phyloP scores from a whole-genome alignment of 1,140 invertebrate genomes.

The Euwallacea fornicatus region DNA sequence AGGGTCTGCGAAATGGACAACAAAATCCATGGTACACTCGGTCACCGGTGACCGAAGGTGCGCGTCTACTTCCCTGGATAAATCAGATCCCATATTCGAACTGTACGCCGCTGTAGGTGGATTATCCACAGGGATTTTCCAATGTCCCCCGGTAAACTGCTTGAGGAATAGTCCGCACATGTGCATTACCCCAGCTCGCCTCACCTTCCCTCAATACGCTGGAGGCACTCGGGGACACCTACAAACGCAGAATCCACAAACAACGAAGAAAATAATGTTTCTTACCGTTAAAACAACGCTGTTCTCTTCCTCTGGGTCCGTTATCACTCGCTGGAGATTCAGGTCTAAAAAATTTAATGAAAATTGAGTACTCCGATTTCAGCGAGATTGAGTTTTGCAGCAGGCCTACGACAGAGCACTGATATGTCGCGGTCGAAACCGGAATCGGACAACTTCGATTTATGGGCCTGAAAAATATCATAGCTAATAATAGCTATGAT shows the following conservation, averaged over 20 bases:
- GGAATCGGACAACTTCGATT: too few relatives aligned
- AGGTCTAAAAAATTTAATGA: not conserved
- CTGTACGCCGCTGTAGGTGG: constrained; percentile 40
- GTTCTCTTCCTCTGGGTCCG: constrained; percentile 30
- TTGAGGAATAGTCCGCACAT: constrained; percentile 82
- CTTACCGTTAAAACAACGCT: constrained; percentile 24
- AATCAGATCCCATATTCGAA: constrained; percentile 55
- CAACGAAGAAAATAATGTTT: not conserved
- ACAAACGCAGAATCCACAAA: constrained; percentile 4
- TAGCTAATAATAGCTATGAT: too few relatives aligned
- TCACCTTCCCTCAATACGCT: constrained; percentile 73
- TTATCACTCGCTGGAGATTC: not conserved
- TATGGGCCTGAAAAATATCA: too few relatives aligned
- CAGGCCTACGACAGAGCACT: too few relatives aligned
- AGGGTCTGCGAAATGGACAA: constrained; percentile 84
- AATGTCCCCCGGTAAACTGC: constrained; percentile 76
- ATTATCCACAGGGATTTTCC: constrained; percentile 66
- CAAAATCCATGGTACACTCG: constrained; percentile 82
- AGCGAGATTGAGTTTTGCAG: too few relatives aligned
- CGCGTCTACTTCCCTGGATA: constrained; percentile 68
- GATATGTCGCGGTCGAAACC: too few relatives aligned
- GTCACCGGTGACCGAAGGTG: constrained; percentile 79
- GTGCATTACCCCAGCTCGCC: constrained; percentile 73
- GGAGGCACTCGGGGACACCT: constrained; percentile 66
- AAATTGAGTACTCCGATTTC: too few relatives aligned